Evolutionary conservation across 2,888 invertebrate species (phyloP).

Genomic region (Cephus sareptanus): DNA sequence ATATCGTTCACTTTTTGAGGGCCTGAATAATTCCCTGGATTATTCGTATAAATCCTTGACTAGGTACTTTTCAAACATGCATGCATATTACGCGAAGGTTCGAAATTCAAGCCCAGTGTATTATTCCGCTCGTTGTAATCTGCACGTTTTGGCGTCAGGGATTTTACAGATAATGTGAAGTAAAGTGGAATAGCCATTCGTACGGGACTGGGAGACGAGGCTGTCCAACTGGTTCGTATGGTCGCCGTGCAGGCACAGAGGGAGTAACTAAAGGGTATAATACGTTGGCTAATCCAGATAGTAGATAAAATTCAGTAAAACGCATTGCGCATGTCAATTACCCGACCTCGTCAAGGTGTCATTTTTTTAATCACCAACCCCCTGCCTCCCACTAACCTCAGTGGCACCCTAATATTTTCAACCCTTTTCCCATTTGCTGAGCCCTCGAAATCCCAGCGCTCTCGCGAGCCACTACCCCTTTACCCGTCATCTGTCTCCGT

Average conservation of each 20-base stretch:
- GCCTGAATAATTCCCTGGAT: neutral
- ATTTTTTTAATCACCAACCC: neutral
- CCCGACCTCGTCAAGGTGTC: neutral
- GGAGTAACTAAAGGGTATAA: neutral
- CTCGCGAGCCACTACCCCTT: neutral
- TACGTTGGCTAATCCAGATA: neutral
- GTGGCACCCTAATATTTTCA: neutral
- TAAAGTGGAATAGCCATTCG: neutral
- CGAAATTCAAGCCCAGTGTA: neutral
- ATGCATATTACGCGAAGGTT: neutral
- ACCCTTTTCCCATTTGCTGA: neutral
- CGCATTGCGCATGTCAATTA: neutral
- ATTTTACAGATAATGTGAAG: neutral
- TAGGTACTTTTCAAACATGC: neutral
- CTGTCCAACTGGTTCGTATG: neutral
- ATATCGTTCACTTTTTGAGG: neutral
- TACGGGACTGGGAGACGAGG: neutral
- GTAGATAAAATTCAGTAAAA: neutral
- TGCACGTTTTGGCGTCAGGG: neutral
- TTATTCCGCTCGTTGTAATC: neutral
- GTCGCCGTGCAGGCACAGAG: neutral
- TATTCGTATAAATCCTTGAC: neutral
- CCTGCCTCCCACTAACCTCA: neutral
- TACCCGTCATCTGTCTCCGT: slow-evolving; percentile 4
- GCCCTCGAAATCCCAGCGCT: neutral